Evolutionary conservation across 64 coral and sea anemone species (phyloP), one percentile per base, ranked within the genome.

Genomic region (Orbicella faveolata): DNA sequence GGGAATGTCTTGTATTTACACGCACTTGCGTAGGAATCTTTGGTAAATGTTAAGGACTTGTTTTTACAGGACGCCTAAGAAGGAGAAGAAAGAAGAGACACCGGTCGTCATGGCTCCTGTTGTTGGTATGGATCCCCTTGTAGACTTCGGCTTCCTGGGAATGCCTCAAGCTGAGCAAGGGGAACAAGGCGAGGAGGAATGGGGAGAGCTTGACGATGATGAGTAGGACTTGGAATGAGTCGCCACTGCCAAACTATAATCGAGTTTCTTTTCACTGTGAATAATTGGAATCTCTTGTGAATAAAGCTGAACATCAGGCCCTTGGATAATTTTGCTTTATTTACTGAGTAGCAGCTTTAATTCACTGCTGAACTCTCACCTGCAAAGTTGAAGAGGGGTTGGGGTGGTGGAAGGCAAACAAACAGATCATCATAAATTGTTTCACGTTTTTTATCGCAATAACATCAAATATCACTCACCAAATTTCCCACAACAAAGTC

Each of bases 161-260:
- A 85, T 85, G 82, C 82, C 82, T 52, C 82, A 85, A 72, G 25
- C 25, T 7, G 26, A 81, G 13, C 26, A 62, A 36, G 25, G 0
- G 16, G 55, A 6, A 36, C 54, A 81, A 12, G 77, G 0, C 48
- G 51, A 81, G 79, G 79, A 63, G 54, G 79, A 81, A 14, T 81
- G 79, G 79, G 59, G 59, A 59, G 54, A 63, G 30, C 55, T 63
- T 63, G 55, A 81, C 1, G 54, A 81, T 3, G 55, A 81, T 21
- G 52, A 8, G 26, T 4, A 63, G 30, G 79, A 81, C 57, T 10
- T 36, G 33, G 26, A 23, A 1, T 35, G 12, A 63, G 67, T 70
- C 65, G 7, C 6, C 65, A 23, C 19, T 59, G 3, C n/a, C 4
- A 67, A 23, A 20, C 7, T 16, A 19, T 6, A 70, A 10, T 70